Evolutionary conservation across 2,113 vertebrate genomes (phyloP).

Genomic region (Neopipo cinnamomea): DNA sequence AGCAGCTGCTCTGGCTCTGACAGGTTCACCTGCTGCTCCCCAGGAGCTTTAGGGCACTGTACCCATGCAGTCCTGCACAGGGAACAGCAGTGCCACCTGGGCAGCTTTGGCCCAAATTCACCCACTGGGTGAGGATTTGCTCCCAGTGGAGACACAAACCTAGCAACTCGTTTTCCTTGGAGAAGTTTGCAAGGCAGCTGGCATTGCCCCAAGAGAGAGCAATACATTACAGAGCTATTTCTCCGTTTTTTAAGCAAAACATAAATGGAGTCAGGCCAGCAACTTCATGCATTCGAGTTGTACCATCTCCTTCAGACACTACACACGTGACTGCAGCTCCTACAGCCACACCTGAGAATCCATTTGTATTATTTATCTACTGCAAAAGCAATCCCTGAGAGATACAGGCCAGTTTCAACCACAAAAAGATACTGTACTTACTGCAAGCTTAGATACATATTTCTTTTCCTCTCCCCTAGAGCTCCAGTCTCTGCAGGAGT

Average conservation of each 20-base stretch:
- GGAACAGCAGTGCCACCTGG: neutral
- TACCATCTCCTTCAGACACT: neutral
- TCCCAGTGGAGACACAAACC: neutral
- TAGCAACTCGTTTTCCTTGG: neutral
- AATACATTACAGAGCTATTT: neutral
- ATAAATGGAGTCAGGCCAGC: neutral
- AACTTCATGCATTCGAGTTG: neutral
- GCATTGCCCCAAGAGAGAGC: accelerated
- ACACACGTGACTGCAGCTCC: neutral
- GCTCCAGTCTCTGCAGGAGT: neutral
- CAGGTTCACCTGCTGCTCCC: accelerated
- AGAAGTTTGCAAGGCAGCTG: neutral
- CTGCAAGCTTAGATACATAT: neutral
- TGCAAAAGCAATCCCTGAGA: neutral
- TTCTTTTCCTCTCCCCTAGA: neutral
- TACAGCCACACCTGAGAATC: neutral
- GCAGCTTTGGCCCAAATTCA: neutral
- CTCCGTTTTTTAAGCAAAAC: neutral
- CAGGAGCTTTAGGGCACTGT: neutral
- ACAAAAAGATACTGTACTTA: neutral
- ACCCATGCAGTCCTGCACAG: neutral
- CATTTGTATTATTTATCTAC: neutral
- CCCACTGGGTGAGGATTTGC: neutral
- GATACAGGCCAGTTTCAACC: neutral
- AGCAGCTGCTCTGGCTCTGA: neutral